Percentiles rank a stretch among this genome's conserved stretches.
Evolutionary conservation across 2,888 invertebrate genomes (phyloP).

Genomic region (Epiblema foenella): DNA sequence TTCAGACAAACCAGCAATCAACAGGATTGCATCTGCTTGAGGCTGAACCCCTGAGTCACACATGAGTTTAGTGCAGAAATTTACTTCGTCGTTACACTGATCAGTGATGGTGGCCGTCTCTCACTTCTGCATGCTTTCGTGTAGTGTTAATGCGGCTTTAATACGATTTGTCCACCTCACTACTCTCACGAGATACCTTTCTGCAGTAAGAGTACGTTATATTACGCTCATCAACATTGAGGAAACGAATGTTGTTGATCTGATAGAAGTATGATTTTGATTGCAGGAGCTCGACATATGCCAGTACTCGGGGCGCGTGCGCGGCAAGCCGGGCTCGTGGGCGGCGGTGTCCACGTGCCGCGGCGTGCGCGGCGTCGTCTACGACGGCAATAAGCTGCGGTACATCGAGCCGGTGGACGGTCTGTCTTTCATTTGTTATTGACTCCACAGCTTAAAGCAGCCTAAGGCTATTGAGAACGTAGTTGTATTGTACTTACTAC

Average conservation of each 20-base stretch:
- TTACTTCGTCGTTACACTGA: too few species aligned
- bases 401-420: slow-evolving; percentile 86
- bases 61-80: too few species aligned
- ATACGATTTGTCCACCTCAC: too few species aligned
- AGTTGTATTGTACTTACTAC: too few species aligned
- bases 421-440: slow-evolving; percentile 45
- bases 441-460: background rate
- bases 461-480: too few species aligned
- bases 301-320: slow-evolving; percentile 91
- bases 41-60: too few species aligned
- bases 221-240: background rate
- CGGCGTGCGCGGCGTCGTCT: slow-evolving; percentile 90
- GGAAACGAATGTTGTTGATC: background rate
- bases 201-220: background rate
- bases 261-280: background rate
- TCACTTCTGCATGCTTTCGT: too few species aligned
- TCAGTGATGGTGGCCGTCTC: too few species aligned
- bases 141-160: too few species aligned
- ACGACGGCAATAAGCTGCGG: slow-evolving; percentile 90
- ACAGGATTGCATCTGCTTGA: background rate
- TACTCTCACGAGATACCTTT: background rate
- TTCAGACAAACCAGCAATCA: background rate
- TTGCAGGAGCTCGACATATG: slow-evolving; percentile 89
- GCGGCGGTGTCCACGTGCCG: slow-evolving; percentile 94
- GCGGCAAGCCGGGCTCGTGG: slow-evolving; percentile 89